Evolutionary conservation across 1,140 invertebrate species (phyloP), one percentile per base, ranked within the genome.

Genomic region (Papilio machaon): DNA sequence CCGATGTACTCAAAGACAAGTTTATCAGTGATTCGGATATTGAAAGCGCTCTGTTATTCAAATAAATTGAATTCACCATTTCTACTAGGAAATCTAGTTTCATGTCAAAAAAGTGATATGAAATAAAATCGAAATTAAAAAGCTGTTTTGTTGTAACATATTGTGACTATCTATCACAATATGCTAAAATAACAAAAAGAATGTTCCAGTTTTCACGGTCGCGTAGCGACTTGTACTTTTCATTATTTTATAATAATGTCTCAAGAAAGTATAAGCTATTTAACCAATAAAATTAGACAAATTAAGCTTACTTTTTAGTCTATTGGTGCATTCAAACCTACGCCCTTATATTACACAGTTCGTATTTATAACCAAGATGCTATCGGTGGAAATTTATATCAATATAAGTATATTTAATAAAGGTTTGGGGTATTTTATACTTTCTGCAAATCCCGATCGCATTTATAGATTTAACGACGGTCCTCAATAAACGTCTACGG

Each of bases 391-490:
- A 49, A 49, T 49, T 15, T n/a, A 58, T 8, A 15, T 17, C 4
- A 5, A 15, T 19, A 9, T 19, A 35, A 70, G 23, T 70, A 70
- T 30, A 70, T 70, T 70, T 70, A 70, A 35, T 70, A 70, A 70
- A 70, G 64, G 2, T 70, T 70, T 70, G 30, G 64, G 13, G 64
- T 70, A 70, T 17, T 70, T 35, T 70, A 70, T 35, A 38, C 64
- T 17, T 70, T 15, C 64, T 35, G 13, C 35, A 70, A 70, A 70
- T 70, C 30, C 64, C 15, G 30, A 70, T 70, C 64, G 30, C 64
- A 35, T 70, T 70, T 70, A 70, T 70, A 70, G 64, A 70, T 70
- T 70, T 70, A 70, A 70, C 64, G 64, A 70, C 64, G 64, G 64
- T 70, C 64, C 64, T 70, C 64, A 70, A 70, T 70, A 70, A 35